Base-by-base conservation (phyloP, 2,113 vertebrate species). In the Misgurnus anguillicaudatus region DNA sequence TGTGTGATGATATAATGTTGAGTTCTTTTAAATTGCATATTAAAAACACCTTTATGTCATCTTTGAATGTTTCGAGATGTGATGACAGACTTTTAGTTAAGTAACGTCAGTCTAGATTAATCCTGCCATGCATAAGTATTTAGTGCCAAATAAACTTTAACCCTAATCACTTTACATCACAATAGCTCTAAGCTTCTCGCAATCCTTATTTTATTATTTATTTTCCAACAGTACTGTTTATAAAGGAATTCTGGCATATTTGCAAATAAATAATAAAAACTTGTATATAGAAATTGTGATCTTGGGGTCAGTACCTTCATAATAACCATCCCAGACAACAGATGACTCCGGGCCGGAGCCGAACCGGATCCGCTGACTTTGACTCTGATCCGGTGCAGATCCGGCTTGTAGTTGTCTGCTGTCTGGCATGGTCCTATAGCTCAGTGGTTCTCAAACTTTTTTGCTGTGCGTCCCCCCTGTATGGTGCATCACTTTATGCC, bases 1-100 rank as follows among this genome's bases (percentile, higher is more conserved):
- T 63, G 16, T 53, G 39, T 61, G 41, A 51, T 14, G 17, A 38
- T 65, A 41, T 21, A 38, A 42, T 78, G 17, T 66, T 31, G 4
- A 41, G 39, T 47, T 48, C n/a, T 45, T 6, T 53, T 62, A 47
- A 38, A 70, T 61, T 36, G 66, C 16, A 42, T n/a, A 61, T 19
- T 6, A 16, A 4, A 63, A 55, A 69, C n/a, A 31, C 11, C 79
- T 38, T 69, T 75, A 66, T 70, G 10, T 70, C 19, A 39, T 48
- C 42, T 78, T 79, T 53, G 8, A 62, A 69, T 69, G 0, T 36
- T 74, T 9, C 61, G 19, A 58, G 51, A 75, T 51, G 6, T 39
- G 8, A 38, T 48, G 39, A 68, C 10, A 74, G 31, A 36, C 60
- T 62, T 60, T 4, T 9, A 38, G 39, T 48, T 19, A 24, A 51